A percentile compares a stretch with the other conserved stretches of the same genome.
Evolutionary conservation across 2,888 invertebrate species (phyloP).

Genomic region (Petrophora chlorosata): DNA sequence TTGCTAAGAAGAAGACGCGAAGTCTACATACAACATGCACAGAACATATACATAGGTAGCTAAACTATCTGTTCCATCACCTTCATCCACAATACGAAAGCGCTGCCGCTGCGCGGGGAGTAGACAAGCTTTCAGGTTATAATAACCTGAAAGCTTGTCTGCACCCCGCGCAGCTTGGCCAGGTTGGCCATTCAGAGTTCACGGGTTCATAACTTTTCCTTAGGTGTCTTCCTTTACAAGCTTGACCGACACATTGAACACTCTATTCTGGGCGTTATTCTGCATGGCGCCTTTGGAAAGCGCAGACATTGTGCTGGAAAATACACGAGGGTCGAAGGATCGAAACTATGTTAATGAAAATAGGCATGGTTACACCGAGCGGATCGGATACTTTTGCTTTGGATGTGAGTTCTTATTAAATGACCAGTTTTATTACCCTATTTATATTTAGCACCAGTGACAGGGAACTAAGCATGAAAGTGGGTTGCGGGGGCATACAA

Average conservation of each 20-base stretch:
- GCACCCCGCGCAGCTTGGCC: too few relatives aligned
- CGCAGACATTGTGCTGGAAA: conserved; percentile 86
- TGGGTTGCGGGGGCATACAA: too few relatives aligned
- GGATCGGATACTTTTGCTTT: conserved; percentile 87
- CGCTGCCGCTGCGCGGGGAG: too few relatives aligned
- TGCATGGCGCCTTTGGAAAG: conserved; percentile 86
- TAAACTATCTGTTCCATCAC: too few relatives aligned
- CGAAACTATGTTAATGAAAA: conserved; percentile 75
- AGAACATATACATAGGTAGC: too few relatives aligned
- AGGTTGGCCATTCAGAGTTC: not conserved
- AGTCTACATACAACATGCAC: too few relatives aligned
- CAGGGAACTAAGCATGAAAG: not conserved
- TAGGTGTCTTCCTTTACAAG: conserved; percentile 85
- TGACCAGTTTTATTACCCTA: too few relatives aligned
- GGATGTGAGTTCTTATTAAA: conserved; percentile 70
- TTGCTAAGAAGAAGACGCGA: too few relatives aligned
- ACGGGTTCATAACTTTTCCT: not conserved
- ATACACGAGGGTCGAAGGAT: conserved; percentile 58
- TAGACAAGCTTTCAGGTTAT: too few relatives aligned
- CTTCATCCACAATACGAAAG: too few relatives aligned
- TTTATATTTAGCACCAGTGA: too few relatives aligned
- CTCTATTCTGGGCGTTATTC: conserved; percentile 88
- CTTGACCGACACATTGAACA: conserved; percentile 83
- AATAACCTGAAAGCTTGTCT: too few relatives aligned
- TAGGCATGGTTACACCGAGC: conserved; percentile 85